A percentile compares a stretch with the other conserved stretches of the same genome.
phyloP scores from a whole-genome alignment of 1,140 invertebrate species.

The Gryllus bimaculatus region DNA sequence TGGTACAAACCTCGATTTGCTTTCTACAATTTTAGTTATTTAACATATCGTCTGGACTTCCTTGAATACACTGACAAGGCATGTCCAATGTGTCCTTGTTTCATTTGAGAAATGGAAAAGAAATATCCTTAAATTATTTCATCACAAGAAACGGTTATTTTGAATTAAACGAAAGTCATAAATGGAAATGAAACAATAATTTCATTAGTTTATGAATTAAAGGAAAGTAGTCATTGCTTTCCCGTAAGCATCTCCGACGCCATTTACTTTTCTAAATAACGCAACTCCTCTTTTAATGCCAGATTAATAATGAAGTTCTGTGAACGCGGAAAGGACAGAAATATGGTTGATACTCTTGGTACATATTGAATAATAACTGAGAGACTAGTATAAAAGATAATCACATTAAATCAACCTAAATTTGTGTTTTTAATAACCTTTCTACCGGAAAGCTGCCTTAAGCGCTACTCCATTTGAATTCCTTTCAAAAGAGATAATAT shows the following conservation, averaged over 20 bases:
- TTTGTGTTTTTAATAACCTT: neutral
- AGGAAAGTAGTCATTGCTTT: neutral
- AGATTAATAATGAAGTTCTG: constrained; percentile 1
- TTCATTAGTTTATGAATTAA: neutral
- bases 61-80: no score
- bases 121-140: no score
- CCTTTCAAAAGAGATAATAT: neutral
- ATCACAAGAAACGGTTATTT: no score
- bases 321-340: neutral
- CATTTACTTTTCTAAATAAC: neutral
- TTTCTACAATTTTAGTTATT: no score
- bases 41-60: no score
- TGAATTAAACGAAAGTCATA: no score
- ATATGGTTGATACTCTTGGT: neutral
- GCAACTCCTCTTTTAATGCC: neutral
- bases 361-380: neutral
- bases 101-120: no score
- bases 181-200: neutral
- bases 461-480: neutral
- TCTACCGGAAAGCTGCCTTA: neutral
- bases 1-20: no score
- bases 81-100: no score
- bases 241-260: neutral
- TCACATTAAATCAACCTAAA: neutral
- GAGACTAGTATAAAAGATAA: neutral